Conservation (phyloP, 2,888 invertebrate species). For the Conomelus anceps region DNA sequence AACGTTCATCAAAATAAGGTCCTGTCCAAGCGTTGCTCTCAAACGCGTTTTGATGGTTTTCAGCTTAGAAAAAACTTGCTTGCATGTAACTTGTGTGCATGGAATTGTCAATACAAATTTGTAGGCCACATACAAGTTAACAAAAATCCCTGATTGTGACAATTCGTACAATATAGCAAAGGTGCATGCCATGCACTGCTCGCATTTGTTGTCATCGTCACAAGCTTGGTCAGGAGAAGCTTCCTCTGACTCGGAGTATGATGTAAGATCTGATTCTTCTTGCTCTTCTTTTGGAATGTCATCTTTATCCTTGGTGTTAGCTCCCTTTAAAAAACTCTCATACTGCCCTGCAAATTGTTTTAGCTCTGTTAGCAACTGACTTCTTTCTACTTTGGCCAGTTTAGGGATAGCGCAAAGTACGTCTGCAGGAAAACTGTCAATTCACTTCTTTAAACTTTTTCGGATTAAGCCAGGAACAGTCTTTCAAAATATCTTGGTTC, state of each 20-base stretch:
- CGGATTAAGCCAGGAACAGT: constrained; percentile 11
- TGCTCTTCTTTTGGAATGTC: not conserved
- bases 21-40: constrained; percentile 1
- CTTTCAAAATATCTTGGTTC: constrained; percentile 16
- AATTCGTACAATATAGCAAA: constrained; percentile 11
- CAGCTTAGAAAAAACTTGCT: constrained; percentile 25
- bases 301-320: not conserved
- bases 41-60: constrained; percentile 21
- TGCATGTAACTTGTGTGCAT: constrained; percentile 24
- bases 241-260: not conserved
- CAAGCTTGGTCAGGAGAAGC: not conserved
- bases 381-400: constrained; percentile 14
- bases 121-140: constrained; percentile 4
- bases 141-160: constrained; percentile 8
- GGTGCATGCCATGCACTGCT: constrained; percentile 10
- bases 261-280: not conserved
- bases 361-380: not conserved
- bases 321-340: not conserved
- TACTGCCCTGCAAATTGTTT: constrained; percentile 5
- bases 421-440: constrained; percentile 13
- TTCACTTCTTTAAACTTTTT: constrained; percentile 13
- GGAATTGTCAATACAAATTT: constrained; percentile 23
- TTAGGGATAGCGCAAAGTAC: constrained; percentile 1
- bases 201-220: not conserved
- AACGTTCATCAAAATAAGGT: constrained; percentile 6